Base-by-base conservation (phyloP, 2,888 invertebrate genomes). In the Empis livida region DNA sequence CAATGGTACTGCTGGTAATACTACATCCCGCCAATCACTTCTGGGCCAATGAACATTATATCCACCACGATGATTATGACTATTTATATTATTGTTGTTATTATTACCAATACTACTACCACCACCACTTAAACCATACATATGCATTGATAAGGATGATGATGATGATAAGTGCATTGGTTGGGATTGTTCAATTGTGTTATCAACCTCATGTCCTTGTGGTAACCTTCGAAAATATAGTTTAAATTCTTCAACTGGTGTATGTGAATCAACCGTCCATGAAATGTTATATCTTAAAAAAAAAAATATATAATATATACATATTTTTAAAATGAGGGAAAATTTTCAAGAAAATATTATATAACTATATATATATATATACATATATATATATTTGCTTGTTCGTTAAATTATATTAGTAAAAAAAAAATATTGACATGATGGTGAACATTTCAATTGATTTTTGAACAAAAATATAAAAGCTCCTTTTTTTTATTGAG, bases 201-300 rank as follows among this genome's bases (percentile, higher is more conserved):
- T 69, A 61, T 68, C 68, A 60, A 68, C 65, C 63, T 69, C 68
- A 56, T 67, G 68, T 66, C 68, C 68, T 65, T 77, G 76, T 43
- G 78, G 77, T 56, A 78, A 69, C 64, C 76, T 75, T 58, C 80
- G 70, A 67, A 77, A 81, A 56, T 75, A 73, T 55, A 82, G 65
- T 65, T 79, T 77, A 65, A 79, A 80, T 63, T 80, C 80, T 58
- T 79, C 77, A 50, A 82, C 76, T 46, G 80, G 78, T 54, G 78
- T 76, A 60, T 77, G 74, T 46, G 80, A 80, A 61, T 80, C 77
- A 30, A 80, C 79, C 41, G 75, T 72, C 80, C 80, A 82, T 43
- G 78, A 78, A 55, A 81, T 77, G 62, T 80, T 80, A 65, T 79
- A 81, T 60, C 76, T 78, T 56, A 73, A 51, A 49, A 35, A 42